Conservation (phyloP, 2,888 invertebrate species). For the Aleiodes leptofemur region DNA sequence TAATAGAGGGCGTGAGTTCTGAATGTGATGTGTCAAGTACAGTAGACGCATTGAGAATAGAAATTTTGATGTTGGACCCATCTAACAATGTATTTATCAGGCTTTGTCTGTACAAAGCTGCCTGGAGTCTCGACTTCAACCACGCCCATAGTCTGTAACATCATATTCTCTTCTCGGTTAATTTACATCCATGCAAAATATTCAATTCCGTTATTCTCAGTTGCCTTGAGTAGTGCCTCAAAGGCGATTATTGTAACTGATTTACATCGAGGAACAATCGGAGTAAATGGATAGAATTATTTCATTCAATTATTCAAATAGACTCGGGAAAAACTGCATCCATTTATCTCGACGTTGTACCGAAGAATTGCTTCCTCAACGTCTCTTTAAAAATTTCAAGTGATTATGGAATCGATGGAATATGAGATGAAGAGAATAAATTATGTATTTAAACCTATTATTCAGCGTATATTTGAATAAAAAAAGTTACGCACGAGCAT, state of each 20-base stretch:
- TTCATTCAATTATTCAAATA: too few relatives aligned
- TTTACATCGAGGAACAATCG: background rate
- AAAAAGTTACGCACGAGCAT: too few relatives aligned
- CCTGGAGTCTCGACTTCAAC: conserved; percentile 33
- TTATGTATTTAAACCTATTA: too few relatives aligned
- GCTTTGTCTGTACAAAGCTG: conserved; percentile 27
- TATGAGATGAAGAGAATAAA: too few relatives aligned
- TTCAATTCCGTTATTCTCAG: conserved; percentile 11
- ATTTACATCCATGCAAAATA: conserved; percentile 59
- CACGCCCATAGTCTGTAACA: conserved; percentile 38
- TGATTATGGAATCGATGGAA: too few relatives aligned
- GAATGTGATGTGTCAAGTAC: conserved; percentile 56
- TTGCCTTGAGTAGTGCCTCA: background rate
- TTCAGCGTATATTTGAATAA: too few relatives aligned
- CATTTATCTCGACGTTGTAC: too few relatives aligned
- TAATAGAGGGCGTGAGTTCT: background rate
- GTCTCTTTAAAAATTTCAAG: too few relatives aligned
- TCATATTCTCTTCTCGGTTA: conserved; percentile 47
- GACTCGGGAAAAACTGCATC: too few relatives aligned
- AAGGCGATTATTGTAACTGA: conserved; percentile 12
- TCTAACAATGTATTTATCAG: conserved; percentile 47
- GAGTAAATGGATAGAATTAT: background rate
- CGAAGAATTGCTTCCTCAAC: too few relatives aligned
- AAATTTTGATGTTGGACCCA: conserved; percentile 53
- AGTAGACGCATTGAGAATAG: conserved; percentile 55